These are phyloP conservation scores for Tichodroma muraria DNA, from an alignment of 2,113 vertebrate genomes.

Conservation along the genomic window DNA sequence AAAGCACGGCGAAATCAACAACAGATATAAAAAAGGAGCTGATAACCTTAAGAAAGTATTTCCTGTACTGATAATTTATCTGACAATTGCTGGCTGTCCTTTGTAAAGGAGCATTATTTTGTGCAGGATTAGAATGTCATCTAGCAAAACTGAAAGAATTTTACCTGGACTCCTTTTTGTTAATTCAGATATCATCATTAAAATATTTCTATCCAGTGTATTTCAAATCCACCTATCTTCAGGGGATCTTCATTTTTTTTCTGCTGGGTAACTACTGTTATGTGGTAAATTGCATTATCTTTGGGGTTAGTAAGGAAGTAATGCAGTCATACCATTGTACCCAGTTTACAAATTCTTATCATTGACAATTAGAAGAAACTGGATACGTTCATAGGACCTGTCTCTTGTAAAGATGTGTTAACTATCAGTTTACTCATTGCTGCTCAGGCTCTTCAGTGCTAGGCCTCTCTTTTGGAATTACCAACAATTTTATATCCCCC, in stretches of 20 bases:
- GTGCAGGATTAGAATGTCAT: neutral
- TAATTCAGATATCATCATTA: neutral
- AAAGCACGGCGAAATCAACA: neutral
- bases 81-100: neutral
- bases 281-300: neutral
- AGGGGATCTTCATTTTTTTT: neutral
- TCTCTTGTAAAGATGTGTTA: neutral
- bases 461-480: neutral
- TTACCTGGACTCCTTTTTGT: neutral
- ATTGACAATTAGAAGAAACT: neutral
- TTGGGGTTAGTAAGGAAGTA: neutral
- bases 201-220: neutral
- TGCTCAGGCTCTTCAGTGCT: neutral
- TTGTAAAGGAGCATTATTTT: neutral
- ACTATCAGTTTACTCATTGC: neutral
- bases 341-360: neutral
- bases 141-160: neutral
- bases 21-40: neutral
- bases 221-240: neutral
- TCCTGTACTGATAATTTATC: neutral
- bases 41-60: neutral
- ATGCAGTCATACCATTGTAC: neutral
- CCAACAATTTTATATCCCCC: neutral
- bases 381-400: fast-evolving
- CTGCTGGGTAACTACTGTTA: neutral